These are phyloP conservation scores for Ptychoptera contaminata DNA, from an alignment of 2,888 invertebrate genomes.

Conservation along the genomic window DNA sequence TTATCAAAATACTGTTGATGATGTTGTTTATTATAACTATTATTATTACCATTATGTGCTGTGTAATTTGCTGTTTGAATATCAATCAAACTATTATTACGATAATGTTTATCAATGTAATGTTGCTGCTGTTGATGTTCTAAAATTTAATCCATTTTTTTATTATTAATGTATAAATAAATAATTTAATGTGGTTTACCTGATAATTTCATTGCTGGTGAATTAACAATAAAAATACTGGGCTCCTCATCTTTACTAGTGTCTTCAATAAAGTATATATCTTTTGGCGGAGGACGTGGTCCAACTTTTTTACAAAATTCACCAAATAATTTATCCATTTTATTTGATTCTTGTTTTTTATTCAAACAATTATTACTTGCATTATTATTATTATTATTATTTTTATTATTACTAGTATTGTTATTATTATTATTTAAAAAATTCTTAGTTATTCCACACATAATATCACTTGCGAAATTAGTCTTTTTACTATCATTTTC, in stretches of 20 bases:
- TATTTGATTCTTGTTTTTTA: background rate
- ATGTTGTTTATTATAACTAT: background rate
- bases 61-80: background rate
- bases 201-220: background rate
- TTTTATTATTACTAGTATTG: too few relatives aligned
- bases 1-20: background rate
- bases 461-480: too few relatives aligned
- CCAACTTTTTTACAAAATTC: constrained; percentile 28
- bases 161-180: too few relatives aligned
- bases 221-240: constrained; percentile 12
- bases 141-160: too few relatives aligned
- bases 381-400: constrained; percentile 1
- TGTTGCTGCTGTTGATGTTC: constrained; percentile 12
- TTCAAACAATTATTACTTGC: background rate
- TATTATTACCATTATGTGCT: background rate
- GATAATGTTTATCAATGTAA: too few relatives aligned
- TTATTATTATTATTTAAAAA: too few relatives aligned
- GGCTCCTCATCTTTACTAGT: constrained; percentile 9
- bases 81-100: too few relatives aligned
- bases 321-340: constrained; percentile 24
- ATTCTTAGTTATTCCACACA: too few relatives aligned
- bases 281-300: constrained; percentile 25
- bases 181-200: background rate
- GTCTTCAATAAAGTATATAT: constrained; percentile 27
- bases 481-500: constrained; percentile 14